Conservation (phyloP, 2,113 vertebrate genomes). For the Scopus umbretta region DNA sequence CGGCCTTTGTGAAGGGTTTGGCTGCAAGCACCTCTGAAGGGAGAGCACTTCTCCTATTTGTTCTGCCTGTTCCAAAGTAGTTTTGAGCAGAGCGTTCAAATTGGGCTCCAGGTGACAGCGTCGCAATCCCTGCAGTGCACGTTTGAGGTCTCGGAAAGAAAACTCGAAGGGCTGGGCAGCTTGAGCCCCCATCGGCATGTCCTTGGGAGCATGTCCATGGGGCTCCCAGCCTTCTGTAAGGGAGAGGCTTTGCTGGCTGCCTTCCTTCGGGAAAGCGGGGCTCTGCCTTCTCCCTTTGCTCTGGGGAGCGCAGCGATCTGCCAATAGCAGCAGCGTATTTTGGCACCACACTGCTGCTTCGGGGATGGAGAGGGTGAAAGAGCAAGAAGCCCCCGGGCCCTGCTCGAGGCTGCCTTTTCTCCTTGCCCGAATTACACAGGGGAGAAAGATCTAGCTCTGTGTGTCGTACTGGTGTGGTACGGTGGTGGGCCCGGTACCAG, state of each 20-base stretch:
- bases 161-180: neutral
- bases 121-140: fast-evolving
- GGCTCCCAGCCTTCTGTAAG: neutral
- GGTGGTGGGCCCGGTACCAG: neutral
- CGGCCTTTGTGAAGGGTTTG: slow-evolving; percentile 28
- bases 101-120: fast-evolving
- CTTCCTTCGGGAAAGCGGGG: neutral
- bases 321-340: neutral
- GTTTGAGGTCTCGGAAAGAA: neutral
- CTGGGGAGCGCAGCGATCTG: neutral
- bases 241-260: neutral
- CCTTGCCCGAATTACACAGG: neutral
- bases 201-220: neutral
- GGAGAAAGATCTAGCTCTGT: neutral
- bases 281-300: neutral
- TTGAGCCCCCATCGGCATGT: neutral
- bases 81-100: neutral
- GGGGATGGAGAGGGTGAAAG: neutral
- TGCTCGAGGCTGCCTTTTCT: neutral
- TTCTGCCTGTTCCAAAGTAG: neutral
- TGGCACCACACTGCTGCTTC: neutral
- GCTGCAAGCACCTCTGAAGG: neutral
- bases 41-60: neutral
- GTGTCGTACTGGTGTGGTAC: neutral
- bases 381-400: neutral